Base-by-base conservation (phyloP, 2,888 invertebrate genomes). In the Ectobius pallidus region DNA sequence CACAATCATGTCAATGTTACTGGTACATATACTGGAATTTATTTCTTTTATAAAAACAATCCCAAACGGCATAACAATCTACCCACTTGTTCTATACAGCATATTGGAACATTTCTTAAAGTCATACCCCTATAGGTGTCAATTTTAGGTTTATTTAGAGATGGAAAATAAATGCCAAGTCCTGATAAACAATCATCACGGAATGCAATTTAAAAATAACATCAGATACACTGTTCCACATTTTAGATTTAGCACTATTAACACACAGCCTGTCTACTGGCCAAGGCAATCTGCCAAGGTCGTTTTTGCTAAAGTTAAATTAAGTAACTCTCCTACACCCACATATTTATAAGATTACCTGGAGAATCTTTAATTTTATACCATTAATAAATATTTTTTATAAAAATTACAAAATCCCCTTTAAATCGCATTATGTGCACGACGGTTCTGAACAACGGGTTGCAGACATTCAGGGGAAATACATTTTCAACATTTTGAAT, bases 201-300 rank as follows among this genome's bases (percentile, higher is more conserved):
- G 42, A 20, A 69, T 30, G 32, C 16, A 25, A 65, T 67, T 55
- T 73, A 74, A 72, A 74, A 74, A 74, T 72, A 74, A 72, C 72
- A 62, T 22, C 61, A 52, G 49, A 72, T 42, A 69, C 67, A 34
- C 44, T 74, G 74, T 69, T 70, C 65, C 61, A 70, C 32, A 44
- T 72, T 72, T 70, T 69, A 65, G 42, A 65, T 65, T 46, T 30
- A 58, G 58, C 46, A 27, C n/a, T 42, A 25, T 16, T 63, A 42
- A 39, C 42, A 52, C 25, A 65, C 49, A 25, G 32, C 6, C 71
- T 72, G 68, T 67, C 25, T 39, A 30, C 71, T 46, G 49, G 70
- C 73, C 58, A 74, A 69, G 74, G 74, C 74, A 74, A 52, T 61
- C 39, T 71, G 74, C 74, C 74, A 74, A 71, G 62, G 63, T 27